Evolutionary conservation across 2,113 vertebrate genomes (phyloP).

Genomic region (Chunga burmeisteri): DNA sequence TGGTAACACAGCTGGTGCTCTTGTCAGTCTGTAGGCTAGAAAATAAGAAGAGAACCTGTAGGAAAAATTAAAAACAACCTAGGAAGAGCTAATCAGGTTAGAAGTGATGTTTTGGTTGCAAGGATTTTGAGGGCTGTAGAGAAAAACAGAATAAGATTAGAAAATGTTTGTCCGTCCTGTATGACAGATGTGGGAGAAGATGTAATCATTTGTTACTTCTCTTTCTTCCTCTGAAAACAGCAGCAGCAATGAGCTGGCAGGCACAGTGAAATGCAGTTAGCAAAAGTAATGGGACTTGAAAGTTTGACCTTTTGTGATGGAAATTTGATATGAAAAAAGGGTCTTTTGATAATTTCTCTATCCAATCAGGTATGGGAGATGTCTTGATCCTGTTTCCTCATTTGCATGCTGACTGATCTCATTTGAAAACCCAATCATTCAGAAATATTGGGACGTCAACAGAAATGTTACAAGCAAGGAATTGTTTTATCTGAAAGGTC

Average conservation of each 20-base stretch:
- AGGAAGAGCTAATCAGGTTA: not conserved
- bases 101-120: not conserved
- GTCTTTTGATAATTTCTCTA: conserved; percentile 79
- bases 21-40: not conserved
- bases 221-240: not conserved
- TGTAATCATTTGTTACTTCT: not conserved
- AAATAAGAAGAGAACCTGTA: not conserved
- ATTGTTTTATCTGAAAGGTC: conserved; percentile 57
- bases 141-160: conserved; percentile 10
- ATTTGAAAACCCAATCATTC: conserved; percentile 78
- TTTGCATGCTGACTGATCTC: conserved; percentile 80
- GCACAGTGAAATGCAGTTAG: conserved; percentile 34
- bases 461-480: conserved; percentile 30
- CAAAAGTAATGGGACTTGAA: conserved; percentile 46
- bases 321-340: conserved; percentile 77
- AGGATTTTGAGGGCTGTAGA: conserved; percentile 11
- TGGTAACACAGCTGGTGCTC: not conserved
- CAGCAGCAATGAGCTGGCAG: conserved; percentile 22
- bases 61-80: not conserved
- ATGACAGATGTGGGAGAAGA: conserved; percentile 27
- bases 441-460: conserved; percentile 17
- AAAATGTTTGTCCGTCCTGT: not conserved
- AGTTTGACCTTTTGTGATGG: conserved; percentile 80
- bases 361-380: conserved; percentile 78
- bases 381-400: conserved; percentile 79